Percentiles rank a stretch among this genome's conserved stretches.
Evolutionary conservation across 1,140 invertebrate genomes (phyloP).

Genomic region (Scaptomyza pallida): DNA sequence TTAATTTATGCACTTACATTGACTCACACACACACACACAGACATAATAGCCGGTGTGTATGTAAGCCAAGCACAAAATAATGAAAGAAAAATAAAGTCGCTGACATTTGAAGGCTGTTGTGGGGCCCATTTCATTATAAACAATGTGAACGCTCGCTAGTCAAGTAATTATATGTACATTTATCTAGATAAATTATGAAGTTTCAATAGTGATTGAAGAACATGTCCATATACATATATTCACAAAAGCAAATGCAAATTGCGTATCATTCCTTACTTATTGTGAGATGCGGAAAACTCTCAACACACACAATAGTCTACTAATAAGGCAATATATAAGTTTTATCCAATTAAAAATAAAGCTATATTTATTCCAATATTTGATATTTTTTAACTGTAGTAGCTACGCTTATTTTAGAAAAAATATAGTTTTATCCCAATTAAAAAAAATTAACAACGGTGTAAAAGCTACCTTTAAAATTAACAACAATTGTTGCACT

Average conservation of each 20-base stretch:
- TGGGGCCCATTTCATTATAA: constrained; percentile 49
- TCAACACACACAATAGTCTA: neutral
- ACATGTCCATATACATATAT: neutral
- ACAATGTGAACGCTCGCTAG: constrained; percentile 48
- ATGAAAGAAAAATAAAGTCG: constrained; percentile 63
- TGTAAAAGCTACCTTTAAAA: neutral
- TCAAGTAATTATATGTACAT: constrained; percentile 13
- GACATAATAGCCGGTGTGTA: constrained; percentile 23
- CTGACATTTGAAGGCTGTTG: constrained; percentile 77
- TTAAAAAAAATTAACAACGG: no score
- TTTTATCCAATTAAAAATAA: neutral
- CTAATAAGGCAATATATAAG: neutral
- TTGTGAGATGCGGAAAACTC: constrained; percentile 26
- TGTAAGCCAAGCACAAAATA: constrained; percentile 49
- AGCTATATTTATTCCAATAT: neutral
- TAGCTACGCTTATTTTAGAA: no score
- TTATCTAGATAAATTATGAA: constrained; percentile 15
- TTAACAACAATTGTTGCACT: neutral
- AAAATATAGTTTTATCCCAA: neutral
- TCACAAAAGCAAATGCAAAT: constrained; percentile 3
- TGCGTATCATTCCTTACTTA: constrained; percentile 1
- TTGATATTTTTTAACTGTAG: no score
- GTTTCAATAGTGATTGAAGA: constrained; percentile 3
- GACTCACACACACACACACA: constrained; percentile 18
- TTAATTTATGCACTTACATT: constrained; percentile 63